Base-by-base conservation (phyloP, 2,113 vertebrate species). In the Toxostoma redivivum region DNA sequence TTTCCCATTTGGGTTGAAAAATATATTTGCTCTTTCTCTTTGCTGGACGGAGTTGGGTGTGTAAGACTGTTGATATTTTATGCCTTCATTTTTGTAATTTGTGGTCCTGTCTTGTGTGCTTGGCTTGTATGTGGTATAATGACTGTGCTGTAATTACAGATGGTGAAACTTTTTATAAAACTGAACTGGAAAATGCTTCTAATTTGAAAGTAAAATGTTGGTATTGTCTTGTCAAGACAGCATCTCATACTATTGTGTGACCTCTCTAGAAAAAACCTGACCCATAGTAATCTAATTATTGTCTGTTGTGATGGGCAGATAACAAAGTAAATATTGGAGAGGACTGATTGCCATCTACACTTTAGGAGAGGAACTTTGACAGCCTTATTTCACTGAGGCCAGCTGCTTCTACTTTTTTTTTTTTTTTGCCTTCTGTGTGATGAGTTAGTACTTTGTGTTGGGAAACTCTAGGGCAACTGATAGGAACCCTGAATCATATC, bases 231-330 rank as follows among this genome's bases (percentile, higher is more conserved):
- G 58, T 86, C 48, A 80, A 92, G 62, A 54, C 51, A 71, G 27
- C 35, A 50, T 73, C n/a, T 91, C 70, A 78, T 3, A 80, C 5
- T 2, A 8, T 30, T 85, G 56, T 0, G 7, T 94, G 95, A 96
- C 92, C 92, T 91, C 71, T 85, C 57, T 42, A 64, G 90, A 78
- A 92, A 88, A 92, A 77, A 31, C 5, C 42, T 93, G 94, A 92
- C 93, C 96, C 54, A 37, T 81, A 72, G 38, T 97, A 96, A 97
- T 95, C 76, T 94, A 95, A 97, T 97, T 95, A 96, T 96, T 91
- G 81, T 94, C 92, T 95, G 77, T 90, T 80, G 85, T 93, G 94
- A 94, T 95, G 81, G 77, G 78, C 78, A 87, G 90, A 81, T 97
- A 97, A 88, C 85, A 92, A 94, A 96, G 80, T 94, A 96, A 97